phyloP scores from a whole-genome alignment of 2,797 vertebrate genomes.

The Hoplostethus mediterraneus region DNA sequence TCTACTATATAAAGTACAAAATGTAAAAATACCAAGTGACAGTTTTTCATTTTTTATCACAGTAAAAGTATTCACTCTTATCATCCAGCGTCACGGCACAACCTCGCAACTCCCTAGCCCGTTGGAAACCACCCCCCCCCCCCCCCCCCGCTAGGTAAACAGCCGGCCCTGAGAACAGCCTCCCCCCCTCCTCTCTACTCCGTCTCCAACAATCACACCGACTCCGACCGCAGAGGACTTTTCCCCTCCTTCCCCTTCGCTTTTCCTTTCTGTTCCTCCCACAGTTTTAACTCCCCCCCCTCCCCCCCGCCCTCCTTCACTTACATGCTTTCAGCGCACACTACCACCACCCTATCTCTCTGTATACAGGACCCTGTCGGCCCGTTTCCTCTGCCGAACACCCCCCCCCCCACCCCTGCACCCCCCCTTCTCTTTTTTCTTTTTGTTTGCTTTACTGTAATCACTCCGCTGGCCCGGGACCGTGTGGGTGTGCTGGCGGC shows the following conservation, averaged over 20 bases:
- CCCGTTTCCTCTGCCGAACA: conserved; percentile 91
- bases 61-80: too few species aligned
- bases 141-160: too few species aligned
- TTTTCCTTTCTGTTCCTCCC: conserved; percentile 55
- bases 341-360: conserved; percentile 87
- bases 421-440: conserved; percentile 77
- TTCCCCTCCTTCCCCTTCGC: conserved; percentile 16
- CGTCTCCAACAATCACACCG: conserved; percentile 73
- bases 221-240: conserved; percentile 66
- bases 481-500: conserved; percentile 99
- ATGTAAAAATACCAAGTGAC: too few species aligned
- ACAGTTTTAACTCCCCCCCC: conserved; percentile 74
- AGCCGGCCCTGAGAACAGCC: conserved; percentile 69
- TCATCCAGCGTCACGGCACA: too few species aligned
- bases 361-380: conserved; percentile 94
- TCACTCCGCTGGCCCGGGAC: conserved; percentile 97
- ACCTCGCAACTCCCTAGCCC: too few species aligned
- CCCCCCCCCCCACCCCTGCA: conserved; percentile 49
- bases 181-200: conserved; percentile 63
- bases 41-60: too few species aligned
- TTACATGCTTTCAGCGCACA: conserved; percentile 85
- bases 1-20: too few species aligned
- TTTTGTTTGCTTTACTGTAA: conserved; percentile 99
- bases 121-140: too few species aligned
- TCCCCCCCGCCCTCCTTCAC: conserved; percentile 31